Evolutionary conservation across 2,888 invertebrate species (phyloP).

Genomic region (Anaspis maculata): DNA sequence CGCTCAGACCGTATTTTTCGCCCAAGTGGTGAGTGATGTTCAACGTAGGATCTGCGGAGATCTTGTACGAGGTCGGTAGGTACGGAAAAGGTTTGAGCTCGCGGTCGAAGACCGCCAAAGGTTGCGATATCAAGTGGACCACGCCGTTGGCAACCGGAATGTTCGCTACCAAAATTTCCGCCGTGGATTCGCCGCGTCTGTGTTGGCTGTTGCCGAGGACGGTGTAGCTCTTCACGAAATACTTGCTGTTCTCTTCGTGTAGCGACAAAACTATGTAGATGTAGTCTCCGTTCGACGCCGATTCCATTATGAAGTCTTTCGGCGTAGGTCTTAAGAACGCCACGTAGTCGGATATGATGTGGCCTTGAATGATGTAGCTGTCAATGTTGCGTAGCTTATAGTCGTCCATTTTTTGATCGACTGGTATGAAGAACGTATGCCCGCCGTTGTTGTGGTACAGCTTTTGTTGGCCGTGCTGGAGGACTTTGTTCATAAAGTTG

Average conservation of each 20-base stretch:
- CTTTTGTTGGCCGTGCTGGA: constrained; percentile 55
- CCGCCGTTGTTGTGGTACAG: constrained; percentile 65
- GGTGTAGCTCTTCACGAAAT: constrained; percentile 75
- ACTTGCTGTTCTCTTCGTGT: constrained; percentile 55
- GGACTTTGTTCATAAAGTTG: constrained; percentile 59
- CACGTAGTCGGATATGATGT: constrained; percentile 76
- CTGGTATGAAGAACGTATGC: constrained; percentile 81
- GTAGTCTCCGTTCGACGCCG: constrained; percentile 70
- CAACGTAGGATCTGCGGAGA: constrained; percentile 75
- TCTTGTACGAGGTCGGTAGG: constrained; percentile 70
- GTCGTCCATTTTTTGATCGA: constrained; percentile 75
- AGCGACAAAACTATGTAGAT: constrained; percentile 72
- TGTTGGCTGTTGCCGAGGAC: constrained; percentile 66
- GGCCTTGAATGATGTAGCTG: constrained; percentile 73
- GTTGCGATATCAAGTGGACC: constrained; percentile 81
- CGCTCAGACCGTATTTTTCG: constrained; percentile 64
- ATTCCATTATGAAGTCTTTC: constrained; percentile 63
- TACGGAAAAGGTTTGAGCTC: constrained; percentile 79
- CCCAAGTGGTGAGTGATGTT: constrained; percentile 70
- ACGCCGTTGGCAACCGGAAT: constrained; percentile 89
- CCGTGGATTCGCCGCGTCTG: constrained; percentile 68
- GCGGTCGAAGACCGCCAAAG: constrained; percentile 78
- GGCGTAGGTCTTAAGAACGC: constrained; percentile 75
- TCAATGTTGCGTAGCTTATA: constrained; percentile 55
- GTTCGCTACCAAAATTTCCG: constrained; percentile 77